These are phyloP conservation scores for Trypoxylus dichotomus DNA, from an alignment of 1,140 invertebrate species.

Conservation along the genomic window DNA sequence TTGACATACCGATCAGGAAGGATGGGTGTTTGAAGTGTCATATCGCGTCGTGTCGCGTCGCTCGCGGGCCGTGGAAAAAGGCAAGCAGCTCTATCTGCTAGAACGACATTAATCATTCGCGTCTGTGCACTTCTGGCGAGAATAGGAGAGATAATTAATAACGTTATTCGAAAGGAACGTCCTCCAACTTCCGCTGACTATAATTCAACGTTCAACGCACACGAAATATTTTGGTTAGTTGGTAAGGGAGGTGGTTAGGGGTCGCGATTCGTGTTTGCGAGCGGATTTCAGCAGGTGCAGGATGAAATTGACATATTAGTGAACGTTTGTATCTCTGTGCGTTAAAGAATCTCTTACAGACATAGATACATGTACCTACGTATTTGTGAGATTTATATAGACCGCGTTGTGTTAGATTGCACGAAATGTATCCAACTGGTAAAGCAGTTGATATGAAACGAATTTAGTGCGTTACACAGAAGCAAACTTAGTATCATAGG, in stretches of 20 bases:
- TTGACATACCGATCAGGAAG: background rate
- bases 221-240: background rate
- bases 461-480: too few relatives aligned
- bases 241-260: background rate
- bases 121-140: background rate
- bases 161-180: background rate
- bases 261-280: background rate
- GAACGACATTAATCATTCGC: conserved; percentile 1
- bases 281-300: background rate
- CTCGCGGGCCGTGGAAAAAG: background rate
- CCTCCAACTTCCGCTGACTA: background rate
- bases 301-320: background rate
- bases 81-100: background rate
- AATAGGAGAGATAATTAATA: background rate
- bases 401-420: too few relatives aligned
- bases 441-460: too few relatives aligned
- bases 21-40: background rate
- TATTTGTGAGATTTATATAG: too few relatives aligned
- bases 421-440: too few relatives aligned
- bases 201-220: background rate
- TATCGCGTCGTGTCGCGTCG: background rate
- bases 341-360: too few relatives aligned
- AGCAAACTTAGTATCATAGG: too few relatives aligned
- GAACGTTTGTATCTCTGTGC: background rate
- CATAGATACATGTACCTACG: too few relatives aligned